phyloP scores from a whole-genome alignment of 1,140 invertebrate species.

The Diorhabda carinulata region DNA sequence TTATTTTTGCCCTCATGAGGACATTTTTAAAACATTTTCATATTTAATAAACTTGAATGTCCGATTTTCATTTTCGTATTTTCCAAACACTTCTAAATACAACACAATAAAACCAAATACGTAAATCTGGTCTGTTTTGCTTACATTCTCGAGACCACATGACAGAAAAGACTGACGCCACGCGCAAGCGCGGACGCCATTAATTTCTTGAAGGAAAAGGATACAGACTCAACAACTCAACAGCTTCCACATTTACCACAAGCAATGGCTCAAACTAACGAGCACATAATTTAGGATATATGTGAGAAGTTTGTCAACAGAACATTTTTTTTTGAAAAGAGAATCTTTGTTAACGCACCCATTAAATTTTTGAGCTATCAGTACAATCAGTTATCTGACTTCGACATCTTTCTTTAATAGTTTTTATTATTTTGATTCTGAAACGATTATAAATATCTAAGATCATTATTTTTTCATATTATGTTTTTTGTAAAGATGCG shows the following conservation, averaged over 20 bases:
- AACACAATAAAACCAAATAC: conserved; percentile 1
- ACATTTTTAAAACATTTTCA: too few relatives aligned
- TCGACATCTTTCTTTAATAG: neutral
- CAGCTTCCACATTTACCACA: neutral
- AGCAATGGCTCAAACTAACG: neutral
- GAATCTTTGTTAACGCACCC: neutral
- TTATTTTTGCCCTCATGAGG: too few relatives aligned
- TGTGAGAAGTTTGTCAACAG: neutral
- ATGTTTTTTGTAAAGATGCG: conserved; percentile 23
- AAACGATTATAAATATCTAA: neutral
- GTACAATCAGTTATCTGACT: neutral
- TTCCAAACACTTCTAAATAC: too few relatives aligned
- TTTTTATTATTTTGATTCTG: neutral
- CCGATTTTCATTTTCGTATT: too few relatives aligned
- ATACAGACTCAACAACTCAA: neutral
- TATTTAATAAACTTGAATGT: too few relatives aligned
- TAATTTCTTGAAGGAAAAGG: neutral
- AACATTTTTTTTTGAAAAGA: neutral
- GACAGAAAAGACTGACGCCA: neutral
- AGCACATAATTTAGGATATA: neutral
- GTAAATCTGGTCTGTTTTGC: neutral
- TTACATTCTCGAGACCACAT: neutral
- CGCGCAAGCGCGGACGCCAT: neutral
- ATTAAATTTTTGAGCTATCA: neutral
- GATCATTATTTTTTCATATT: neutral